A percentile compares a stretch with the other conserved stretches of the same genome.
Evolutionary conservation across 2,888 invertebrate genomes (phyloP).

Genomic region (Rhaphigaster nebulosa): DNA sequence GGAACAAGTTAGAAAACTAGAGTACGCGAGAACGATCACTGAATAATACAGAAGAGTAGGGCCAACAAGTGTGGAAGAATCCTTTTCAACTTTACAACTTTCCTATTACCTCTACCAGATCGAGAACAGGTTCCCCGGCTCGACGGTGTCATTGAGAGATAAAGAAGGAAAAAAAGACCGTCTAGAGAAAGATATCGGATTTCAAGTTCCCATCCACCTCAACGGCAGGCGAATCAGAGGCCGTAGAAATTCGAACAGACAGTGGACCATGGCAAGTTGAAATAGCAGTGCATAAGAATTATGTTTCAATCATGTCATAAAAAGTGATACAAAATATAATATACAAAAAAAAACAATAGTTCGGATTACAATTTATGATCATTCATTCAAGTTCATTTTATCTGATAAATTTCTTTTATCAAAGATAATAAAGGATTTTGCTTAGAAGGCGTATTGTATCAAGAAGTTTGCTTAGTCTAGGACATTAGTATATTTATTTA

Average conservation of each 20-base stretch:
- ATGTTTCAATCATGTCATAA: background rate
- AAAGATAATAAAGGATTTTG: no score
- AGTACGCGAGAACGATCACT: conserved; percentile 4
- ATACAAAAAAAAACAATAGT: background rate
- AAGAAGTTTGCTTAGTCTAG: no score
- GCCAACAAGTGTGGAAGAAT: conserved; percentile 27
- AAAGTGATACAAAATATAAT: background rate
- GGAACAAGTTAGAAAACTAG: conserved; percentile 33
- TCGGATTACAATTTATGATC: background rate
- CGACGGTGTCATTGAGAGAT: conserved; percentile 24
- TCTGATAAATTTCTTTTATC: no score
- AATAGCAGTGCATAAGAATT: background rate
- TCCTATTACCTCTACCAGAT: conserved; percentile 23
- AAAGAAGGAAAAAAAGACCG: conserved; percentile 4
- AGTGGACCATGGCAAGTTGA: no score
- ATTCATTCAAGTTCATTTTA: background rate
- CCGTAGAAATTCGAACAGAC: background rate
- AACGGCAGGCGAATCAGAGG: background rate
- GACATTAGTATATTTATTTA: no score
- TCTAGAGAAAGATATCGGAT: conserved; percentile 18
- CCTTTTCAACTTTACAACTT: conserved; percentile 42
- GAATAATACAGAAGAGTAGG: conserved; percentile 20
- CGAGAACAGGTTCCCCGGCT: conserved; percentile 18
- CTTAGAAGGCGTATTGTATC: no score
- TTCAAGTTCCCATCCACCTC: conserved; percentile 3